Evolutionary conservation across 1,140 invertebrate species (phyloP), one percentile per base, ranked within the genome.

Genomic region (Phymastichus coffea): DNA sequence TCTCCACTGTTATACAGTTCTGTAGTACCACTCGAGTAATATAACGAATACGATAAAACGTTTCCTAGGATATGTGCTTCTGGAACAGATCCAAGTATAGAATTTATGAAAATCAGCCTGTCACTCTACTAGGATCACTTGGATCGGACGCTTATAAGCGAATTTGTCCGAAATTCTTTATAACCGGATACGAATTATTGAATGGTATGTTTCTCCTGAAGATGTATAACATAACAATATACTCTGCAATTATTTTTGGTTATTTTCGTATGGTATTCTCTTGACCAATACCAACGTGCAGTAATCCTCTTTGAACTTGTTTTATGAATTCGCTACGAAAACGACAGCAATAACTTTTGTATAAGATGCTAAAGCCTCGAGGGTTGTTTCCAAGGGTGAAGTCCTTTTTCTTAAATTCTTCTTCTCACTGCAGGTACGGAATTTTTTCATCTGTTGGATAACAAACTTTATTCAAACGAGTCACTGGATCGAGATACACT

Each of bases 61-160:
- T 66, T 43, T 67, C 65, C 6, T 46, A 80, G 78, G 77, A 80
- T 41, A 75, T 80, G 63, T 81, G 80, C 51, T 81, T 80, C 53
- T 80, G 80, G 78, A 68, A 72, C 10, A 48, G 37, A 3, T 66
- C 75, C 10, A 70, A 66, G 25, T 78, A 80, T 54, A 71, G 63
- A 60, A 76, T 81, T 44, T 81, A 79, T 46, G 80, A 81, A 56
- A 81, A 81, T 64, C 78, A 78, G 43, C 75, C 72, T 7, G 10
- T 60, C 3, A 72, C 75, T 8, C 70, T 77, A 69, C 64, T 80
- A 25, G 78, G 78, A 10, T 60, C 47, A 23, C 63, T 81, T 4
- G 73, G 70, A 38, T 73, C 78, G 17, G 59, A 54, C 10, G 48
- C 65, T 38, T 77, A 76, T 60, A 57, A 57, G 8, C 23, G 63